Evolutionary conservation across 1,140 invertebrate genomes (phyloP), one percentile per base, ranked within the genome.

Genomic region (Portunus trituberculatus): DNA sequence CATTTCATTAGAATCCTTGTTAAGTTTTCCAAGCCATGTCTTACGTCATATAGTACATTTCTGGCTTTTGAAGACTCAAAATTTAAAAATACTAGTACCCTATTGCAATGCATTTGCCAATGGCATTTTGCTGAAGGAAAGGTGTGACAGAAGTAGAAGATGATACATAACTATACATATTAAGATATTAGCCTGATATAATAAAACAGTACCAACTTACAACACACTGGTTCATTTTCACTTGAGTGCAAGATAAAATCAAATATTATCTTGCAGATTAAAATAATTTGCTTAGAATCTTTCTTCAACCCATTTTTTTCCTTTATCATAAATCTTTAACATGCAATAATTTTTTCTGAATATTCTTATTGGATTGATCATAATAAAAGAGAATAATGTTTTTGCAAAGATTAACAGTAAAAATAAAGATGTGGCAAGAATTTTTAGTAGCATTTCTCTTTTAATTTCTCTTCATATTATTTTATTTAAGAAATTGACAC

Each of bases 31-130:
- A 84, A 86, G 46, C 46, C 59, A 59, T n/a, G 48, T 45, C 83
- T 88, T 93, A 93, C 46, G 83, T 93, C 84, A 87, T 52, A 86
- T 59, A 2, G 90, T 91, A 91, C 29, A 76, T 91, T 91, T 91
- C 52, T 32, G 39, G 28, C 52, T 91, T 76, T 32, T 32, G 48
- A 14, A 31, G 25, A 91, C 90, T 91, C 16, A 59, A 52, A 46
- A 52, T 86, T 48, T 28, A 90, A 90, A 1, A 46, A 48, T 90
- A 46, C 14, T 31, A 46, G 48, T 48, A 46, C 0, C 31, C n/a
- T 90, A 52, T 46, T 8, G 14, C 88, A 90, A 20, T 45, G 88
- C 31, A 46, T 28, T 90, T 4, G 25, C 12, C n/a, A 90, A 46
- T 46, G n/a, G 29, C 31, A 90, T 39, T 90, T 90, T 16, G 48